Evolutionary conservation across 2,797 vertebrate species (phyloP).

Genomic region (Squalus acanthias): DNA sequence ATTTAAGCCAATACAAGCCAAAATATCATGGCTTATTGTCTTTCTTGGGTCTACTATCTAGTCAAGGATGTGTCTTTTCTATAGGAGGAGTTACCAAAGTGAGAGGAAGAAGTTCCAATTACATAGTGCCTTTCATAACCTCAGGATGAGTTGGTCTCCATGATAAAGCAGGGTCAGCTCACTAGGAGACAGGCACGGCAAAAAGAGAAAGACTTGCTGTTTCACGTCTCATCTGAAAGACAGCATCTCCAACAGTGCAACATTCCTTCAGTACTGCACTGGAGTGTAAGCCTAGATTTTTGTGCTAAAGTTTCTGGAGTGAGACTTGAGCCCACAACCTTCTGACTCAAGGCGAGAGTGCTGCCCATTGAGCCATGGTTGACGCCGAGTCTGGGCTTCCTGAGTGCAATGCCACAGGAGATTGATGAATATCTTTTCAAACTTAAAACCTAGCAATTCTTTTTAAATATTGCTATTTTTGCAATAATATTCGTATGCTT

Average conservation of each 20-base stretch:
- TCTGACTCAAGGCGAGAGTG: neutral
- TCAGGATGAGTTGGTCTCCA: neutral
- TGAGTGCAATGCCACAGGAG: neutral
- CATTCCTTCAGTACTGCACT: neutral
- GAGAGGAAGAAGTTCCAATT: no score
- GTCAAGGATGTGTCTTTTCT: neutral
- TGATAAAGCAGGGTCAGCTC: no score
- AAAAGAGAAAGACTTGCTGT: neutral
- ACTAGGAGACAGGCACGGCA: no score
- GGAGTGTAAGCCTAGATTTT: neutral
- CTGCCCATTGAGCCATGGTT: neutral
- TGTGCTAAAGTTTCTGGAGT: neutral
- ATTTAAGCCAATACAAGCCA: neutral
- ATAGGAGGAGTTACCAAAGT: no score
- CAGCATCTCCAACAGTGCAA: neutral
- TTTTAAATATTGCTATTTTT: neutral
- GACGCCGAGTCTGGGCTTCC: neutral
- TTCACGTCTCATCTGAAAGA: neutral
- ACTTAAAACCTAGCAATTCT: neutral
- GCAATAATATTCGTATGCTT: neutral
- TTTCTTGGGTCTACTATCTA: neutral
- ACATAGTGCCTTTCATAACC: neutral
- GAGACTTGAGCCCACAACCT: neutral
- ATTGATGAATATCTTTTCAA: neutral
- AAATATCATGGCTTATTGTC: neutral